phyloP scores from a whole-genome alignment of 2,888 invertebrate genomes.

The Drosophila meridionalis region DNA sequence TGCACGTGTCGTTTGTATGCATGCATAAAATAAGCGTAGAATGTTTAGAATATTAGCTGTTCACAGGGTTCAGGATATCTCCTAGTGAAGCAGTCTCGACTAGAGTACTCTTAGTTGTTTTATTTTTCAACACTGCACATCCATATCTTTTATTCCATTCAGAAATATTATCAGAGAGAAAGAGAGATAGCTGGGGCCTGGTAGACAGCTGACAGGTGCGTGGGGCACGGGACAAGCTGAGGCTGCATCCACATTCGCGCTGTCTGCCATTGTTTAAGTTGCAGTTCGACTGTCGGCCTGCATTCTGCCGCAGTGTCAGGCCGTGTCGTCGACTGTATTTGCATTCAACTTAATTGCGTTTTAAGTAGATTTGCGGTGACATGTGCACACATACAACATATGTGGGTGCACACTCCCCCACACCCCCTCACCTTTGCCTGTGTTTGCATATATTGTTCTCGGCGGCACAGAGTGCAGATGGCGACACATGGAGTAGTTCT shows the following conservation, averaged over 20 bases:
- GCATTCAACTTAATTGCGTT: slow-evolving; percentile 81
- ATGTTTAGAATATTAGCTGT: too few relatives aligned
- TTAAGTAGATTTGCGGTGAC: slow-evolving; percentile 79
- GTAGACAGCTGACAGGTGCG: neutral
- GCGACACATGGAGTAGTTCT: slow-evolving; percentile 1
- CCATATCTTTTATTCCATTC: slow-evolving; percentile 10
- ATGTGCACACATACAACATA: slow-evolving; percentile 35
- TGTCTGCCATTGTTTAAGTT: slow-evolving; percentile 66
- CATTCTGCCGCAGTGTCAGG: slow-evolving; percentile 44
- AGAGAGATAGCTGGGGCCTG: neutral
- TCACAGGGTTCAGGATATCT: too few relatives aligned
- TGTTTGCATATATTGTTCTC: slow-evolving; percentile 15
- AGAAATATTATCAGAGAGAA: slow-evolving; percentile 45
- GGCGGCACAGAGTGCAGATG: slow-evolving; percentile 3
- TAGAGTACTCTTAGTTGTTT: too few relatives aligned
- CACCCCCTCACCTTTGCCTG: neutral
- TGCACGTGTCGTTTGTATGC: too few relatives aligned
- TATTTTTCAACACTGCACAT: neutral
- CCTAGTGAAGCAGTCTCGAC: too few relatives aligned
- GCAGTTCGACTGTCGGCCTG: slow-evolving; percentile 43
- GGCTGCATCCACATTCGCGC: slow-evolving; percentile 28
- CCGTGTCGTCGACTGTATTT: slow-evolving; percentile 58
- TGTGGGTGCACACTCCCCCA: neutral
- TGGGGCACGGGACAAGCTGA: neutral
- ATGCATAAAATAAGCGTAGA: too few relatives aligned